Evolutionary conservation across 2,888 invertebrate species (phyloP), one percentile per base, ranked within the genome.

Genomic region (Scaptomyza flava): DNA sequence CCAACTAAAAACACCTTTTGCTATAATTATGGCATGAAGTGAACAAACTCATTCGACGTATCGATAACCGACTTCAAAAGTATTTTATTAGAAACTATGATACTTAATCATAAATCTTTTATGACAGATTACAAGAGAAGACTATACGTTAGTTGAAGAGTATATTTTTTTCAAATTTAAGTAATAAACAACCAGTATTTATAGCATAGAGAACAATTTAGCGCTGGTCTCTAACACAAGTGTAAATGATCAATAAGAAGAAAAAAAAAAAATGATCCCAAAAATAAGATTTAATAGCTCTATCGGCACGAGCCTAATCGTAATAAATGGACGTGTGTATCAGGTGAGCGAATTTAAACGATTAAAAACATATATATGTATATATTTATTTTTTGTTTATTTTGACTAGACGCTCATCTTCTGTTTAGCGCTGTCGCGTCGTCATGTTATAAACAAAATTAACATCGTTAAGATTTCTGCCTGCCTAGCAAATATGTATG

Each of bases 391-490:
- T 77, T 17, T 77, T 86, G 84, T 81, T 81, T 81, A 81, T 72
- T 81, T 69, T 63, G 50, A 31, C 66, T 63, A 46, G 41, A 72
- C 52, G 66, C 60, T 14, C 23, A 64, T 66, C 47, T 61, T 61
- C 20, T 82, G 73, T 85, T 82, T 83, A 77, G 71, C 68, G 75
- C 81, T 87, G 81, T 87, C 81, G 81, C 79, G 65, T 59, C 68
- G 54, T 23, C 48, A 63, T 65, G 68, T 81, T 81, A 76, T 84
- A 83, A 87, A 72, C 87, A 84, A 69, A 54, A 14, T 68, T 48
- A 23, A 33, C 12, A 52, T 43, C 65, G 46, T 4, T 51, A 11
- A 2, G 53, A 66, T 66, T 66, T 56, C 62, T 43, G 42, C 50
- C 48, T 42, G 8, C 17, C 17, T 38, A 38, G 14, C 38, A 38